Conservation (phyloP, 53 echinoderm and acorn worm genomes). For the Holothuria leucospilota region DNA sequence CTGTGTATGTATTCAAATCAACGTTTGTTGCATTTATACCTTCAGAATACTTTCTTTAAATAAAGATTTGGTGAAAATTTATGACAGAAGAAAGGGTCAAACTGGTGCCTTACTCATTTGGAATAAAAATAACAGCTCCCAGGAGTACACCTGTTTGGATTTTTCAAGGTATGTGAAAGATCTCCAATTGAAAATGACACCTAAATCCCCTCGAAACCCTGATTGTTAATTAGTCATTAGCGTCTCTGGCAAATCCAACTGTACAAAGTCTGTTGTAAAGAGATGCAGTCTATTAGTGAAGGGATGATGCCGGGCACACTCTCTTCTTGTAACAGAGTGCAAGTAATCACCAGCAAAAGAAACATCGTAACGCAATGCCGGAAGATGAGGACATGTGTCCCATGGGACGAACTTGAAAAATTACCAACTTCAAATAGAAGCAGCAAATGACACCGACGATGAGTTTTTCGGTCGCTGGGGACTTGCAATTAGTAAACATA, state of each 20-base stretch:
- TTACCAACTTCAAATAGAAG: constrained; percentile 8
- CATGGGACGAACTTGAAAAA: constrained; percentile 10
- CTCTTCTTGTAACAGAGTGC: no score
- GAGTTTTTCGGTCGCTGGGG: constrained; percentile 20
- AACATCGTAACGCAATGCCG: constrained; percentile 19
- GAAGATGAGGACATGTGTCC: background rate
- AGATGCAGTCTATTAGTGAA: no score
- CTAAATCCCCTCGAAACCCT: constrained; percentile 18
- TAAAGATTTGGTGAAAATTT: no score
- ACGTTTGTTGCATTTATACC: no score
- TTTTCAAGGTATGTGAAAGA: background rate
- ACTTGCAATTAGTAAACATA: constrained; percentile 33
- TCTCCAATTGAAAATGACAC: constrained; percentile 9
- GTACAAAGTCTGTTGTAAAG: no score
- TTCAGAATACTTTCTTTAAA: no score
- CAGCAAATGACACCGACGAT: constrained; percentile 23
- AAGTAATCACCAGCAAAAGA: no score
- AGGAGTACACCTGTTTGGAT: constrained; percentile 17
- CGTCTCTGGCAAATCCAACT: background rate
- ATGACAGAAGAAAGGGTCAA: no score
- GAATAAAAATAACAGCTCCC: constrained; percentile 3
- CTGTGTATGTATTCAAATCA: no score
- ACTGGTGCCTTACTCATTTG: no score
- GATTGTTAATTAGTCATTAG: constrained; percentile 27
- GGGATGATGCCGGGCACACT: no score